Evolutionary conservation across 2,113 vertebrate species (phyloP), one percentile per base, ranked within the genome.

Genomic region (Galbula dea): DNA sequence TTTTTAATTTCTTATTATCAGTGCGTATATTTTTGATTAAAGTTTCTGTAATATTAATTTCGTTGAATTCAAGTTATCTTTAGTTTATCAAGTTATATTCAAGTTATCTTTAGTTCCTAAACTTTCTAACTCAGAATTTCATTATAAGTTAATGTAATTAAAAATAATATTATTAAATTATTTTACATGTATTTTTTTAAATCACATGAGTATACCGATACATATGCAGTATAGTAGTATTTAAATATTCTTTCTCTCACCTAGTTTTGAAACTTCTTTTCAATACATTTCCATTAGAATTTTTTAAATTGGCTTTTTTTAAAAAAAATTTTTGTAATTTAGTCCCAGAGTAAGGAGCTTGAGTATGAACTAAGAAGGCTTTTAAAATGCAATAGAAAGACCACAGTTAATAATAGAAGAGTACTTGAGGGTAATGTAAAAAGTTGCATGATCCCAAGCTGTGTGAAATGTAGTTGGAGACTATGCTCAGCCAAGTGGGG

Each of bases 221-320:
- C 1, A 3, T 10, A 3, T 2, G 1, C 30, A 2, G 55, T 59
- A 7, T 0, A 12, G 27, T 29, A 24, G 17, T 7, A 1, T n/a
- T 2, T 57, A 29, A 73, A 14, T 63, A 29, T 23, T 39, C 15
- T 29, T 7, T 61, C 24, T 58, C 6, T 72, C 48, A 14, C 6
- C 12, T 14, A 21, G 12, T 72, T 76, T 26, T 46, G 32, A 39
- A 69, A 22, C 4, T 20, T 67, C 7, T 62, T 5, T 57, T 32
- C n/a, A 34, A 10, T 68, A 7, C 14, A 10, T 67, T 82, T 90
- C 30, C 7, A 12, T 10, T 46, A 3, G 9, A 61, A 54, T 72
- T 1, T 34, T 52, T 82, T 74, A 27, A 66, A 30, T 73, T 23
- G 18, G 3, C 0, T 11, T 26, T 32, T 71, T 68, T 36, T 59